phyloP scores from a whole-genome alignment of 2,113 vertebrate genomes.

The Orientallactaga bullata region DNA sequence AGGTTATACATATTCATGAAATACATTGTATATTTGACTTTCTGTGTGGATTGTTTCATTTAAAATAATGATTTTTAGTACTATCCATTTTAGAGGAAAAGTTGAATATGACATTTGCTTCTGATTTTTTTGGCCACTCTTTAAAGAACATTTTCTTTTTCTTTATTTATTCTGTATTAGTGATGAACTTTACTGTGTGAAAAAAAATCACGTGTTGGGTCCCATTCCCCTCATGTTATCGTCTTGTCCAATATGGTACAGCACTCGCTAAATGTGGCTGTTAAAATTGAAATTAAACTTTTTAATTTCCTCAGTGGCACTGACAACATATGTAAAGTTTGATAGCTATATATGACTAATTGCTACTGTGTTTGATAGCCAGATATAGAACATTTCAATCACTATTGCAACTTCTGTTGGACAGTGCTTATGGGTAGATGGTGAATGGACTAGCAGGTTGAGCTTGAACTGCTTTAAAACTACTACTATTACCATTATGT shows the following conservation, averaged over 20 bases:
- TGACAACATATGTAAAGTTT: not conserved
- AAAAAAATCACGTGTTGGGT: no score
- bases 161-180: no score
- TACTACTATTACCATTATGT: not conserved
- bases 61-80: not conserved
- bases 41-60: not conserved
- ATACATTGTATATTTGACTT: not conserved
- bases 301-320: not conserved
- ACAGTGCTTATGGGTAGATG: not conserved
- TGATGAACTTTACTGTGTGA: no score
- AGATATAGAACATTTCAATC: not conserved
- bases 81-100: not conserved
- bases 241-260: not conserved
- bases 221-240: no score
- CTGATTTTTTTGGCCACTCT: not conserved
- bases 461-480: not conserved
- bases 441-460: not conserved
- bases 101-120: not conserved
- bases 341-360: not conserved
- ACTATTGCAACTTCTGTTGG: not conserved
- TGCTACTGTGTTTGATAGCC: not conserved
- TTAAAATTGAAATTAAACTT: constrained; percentile 23
- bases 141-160: not conserved
- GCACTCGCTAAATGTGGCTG: not conserved
- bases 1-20: not conserved